These are phyloP conservation scores for Eurystomus glaucurus DNA, from an alignment of 2,797 vertebrate species.

Conservation along the genomic window DNA sequence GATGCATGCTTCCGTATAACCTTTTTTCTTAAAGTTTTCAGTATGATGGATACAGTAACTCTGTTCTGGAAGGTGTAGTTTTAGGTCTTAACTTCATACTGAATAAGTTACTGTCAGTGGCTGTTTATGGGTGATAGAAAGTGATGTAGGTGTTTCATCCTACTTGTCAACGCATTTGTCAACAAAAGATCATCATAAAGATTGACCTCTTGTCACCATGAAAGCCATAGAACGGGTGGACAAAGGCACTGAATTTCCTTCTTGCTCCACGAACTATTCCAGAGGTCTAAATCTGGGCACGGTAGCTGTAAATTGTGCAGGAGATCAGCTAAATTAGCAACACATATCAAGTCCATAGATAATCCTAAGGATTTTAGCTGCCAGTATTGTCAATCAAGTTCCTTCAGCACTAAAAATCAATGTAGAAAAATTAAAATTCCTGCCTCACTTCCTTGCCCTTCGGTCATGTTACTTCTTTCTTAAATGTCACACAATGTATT, in stretches of 20 bases:
- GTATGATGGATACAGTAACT: background rate
- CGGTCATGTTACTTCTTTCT: background rate
- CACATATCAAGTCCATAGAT: background rate
- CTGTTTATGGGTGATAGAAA: background rate
- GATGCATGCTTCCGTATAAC: background rate
- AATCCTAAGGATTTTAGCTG: background rate
- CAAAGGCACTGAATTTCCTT: background rate
- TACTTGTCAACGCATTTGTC: background rate
- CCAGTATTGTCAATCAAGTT: background rate
- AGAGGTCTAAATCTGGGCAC: background rate
- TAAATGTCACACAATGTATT: conserved; percentile 17
- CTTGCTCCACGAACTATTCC: background rate
- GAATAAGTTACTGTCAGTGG: background rate
- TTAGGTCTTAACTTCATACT: background rate
- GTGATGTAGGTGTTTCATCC: background rate
- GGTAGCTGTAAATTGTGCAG: background rate
- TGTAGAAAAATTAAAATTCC: background rate
- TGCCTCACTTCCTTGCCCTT: background rate
- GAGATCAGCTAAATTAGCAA: background rate
- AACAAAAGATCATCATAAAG: background rate
- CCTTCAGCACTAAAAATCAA: background rate
- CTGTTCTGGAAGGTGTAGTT: background rate
- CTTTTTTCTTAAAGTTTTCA: background rate
- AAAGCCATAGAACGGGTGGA: background rate
- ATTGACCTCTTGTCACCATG: background rate